Evolutionary conservation across 2,113 vertebrate genomes (phyloP).

Genomic region (Pachycephala philippinensis): DNA sequence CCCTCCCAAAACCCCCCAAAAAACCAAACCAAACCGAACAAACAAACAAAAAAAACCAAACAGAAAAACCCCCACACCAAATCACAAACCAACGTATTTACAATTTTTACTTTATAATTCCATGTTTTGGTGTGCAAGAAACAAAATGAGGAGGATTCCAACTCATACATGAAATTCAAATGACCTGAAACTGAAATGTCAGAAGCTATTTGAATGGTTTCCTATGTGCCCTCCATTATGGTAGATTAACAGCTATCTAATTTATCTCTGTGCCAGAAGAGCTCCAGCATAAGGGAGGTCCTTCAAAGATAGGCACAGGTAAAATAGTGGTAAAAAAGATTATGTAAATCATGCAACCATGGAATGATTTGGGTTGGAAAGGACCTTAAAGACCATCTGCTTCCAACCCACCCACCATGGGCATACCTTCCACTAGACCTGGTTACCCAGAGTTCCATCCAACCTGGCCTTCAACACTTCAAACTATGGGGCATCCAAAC

Average conservation of each 20-base stretch:
- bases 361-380: neutral
- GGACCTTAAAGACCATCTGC: neutral
- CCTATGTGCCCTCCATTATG: neutral
- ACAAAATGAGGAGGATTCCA: neutral
- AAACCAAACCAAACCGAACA: neutral
- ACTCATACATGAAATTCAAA: neutral
- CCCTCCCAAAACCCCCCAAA: neutral
- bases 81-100: neutral
- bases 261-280: neutral
- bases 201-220: neutral
- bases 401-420: too few relatives aligned
- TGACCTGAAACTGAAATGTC: neutral
- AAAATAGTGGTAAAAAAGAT: neutral
- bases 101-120: neutral
- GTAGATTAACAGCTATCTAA: neutral
- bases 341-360: neutral
- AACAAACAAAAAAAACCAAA: neutral
- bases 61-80: neutral
- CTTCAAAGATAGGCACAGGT: neutral
- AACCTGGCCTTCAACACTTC: neutral
- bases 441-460: neutral
- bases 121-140: neutral
- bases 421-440: neutral
- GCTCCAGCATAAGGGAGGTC: neutral
- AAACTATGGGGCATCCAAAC: neutral